Evolutionary conservation across 2,888 invertebrate species (phyloP).

Genomic region (Lamellibrachia columna): DNA sequence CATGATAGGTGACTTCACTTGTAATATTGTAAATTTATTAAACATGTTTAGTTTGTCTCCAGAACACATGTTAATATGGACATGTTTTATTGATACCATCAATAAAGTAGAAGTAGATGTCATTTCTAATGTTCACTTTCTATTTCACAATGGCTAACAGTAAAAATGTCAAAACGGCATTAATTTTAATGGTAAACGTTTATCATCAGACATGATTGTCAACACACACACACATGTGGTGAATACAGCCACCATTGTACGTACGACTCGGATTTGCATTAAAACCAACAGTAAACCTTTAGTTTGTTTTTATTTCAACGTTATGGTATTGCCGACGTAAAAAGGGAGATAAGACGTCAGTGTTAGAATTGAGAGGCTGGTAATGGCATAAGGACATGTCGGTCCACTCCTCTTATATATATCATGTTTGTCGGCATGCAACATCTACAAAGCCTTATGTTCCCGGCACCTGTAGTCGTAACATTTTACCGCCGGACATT

Average conservation of each 20-base stretch:
- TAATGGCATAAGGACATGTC: neutral
- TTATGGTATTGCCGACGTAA: neutral
- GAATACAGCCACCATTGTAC: neutral
- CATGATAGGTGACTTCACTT: neutral
- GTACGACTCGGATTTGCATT: neutral
- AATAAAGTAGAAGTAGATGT: neutral
- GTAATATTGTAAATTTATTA: neutral
- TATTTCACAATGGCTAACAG: neutral
- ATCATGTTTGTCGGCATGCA: neutral
- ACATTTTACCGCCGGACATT: neutral
- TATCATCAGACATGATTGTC: neutral
- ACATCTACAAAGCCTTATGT: too few relatives aligned
- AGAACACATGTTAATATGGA: neutral
- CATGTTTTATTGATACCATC: neutral
- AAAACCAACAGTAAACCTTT: neutral
- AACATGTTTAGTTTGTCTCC: neutral
- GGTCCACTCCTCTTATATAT: neutral
- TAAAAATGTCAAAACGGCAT: neutral
- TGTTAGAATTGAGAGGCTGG: neutral
- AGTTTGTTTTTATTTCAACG: neutral
- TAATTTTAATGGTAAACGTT: conserved; percentile 3
- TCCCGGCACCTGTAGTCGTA: neutral
- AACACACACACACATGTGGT: neutral
- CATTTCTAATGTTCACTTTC: neutral
- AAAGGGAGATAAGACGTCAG: neutral